Evolutionary conservation across 2,797 vertebrate genomes (phyloP), one percentile per base, ranked within the genome.

Genomic region (Borostomias antarcticus): DNA sequence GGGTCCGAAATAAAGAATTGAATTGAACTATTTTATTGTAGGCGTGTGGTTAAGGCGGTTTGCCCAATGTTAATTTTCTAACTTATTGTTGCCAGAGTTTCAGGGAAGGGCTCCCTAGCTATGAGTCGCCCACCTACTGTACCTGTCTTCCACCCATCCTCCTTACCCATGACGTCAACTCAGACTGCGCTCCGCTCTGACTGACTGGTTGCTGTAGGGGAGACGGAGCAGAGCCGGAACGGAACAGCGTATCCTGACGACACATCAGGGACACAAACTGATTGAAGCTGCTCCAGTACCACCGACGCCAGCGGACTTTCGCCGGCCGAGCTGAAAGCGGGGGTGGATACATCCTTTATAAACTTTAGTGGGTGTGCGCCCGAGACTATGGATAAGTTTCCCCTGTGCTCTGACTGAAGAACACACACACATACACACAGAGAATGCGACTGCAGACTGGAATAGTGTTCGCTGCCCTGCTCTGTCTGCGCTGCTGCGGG

Each of bases 401-500:
- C 28, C 7, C 26, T 45, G 37, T 15, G 15, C n/a, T 45, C 9
- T 15, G 29, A 51, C 11, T 35, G 48, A 52, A 33, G 21, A 51
- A 33, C 4, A 33, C 2, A 48, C 23, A 40, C 21, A 32, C 48
- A n/a, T 17, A 51, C 10, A 7, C 2, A 5, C 13, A 29, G 4
- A 63, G 19, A 33, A 63, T 63, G 61, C 45, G 61, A 35, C 19
- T 28, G 6, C 29, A 26, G 32, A 15, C 30, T 25, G 61, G 61
- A 26, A 13, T 51, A 15, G 61, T 63, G 19, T 19, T 63, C 7
- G 61, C 47, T 63, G 47, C 47, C 7, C 15, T 51, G 19, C 48
- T 63, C 11, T 13, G 48, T 6, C n/a, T 33, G 37, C 11, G 19
- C 48, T 52, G 47, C 19, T 63, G 61, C 28, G 10, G 25, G 30